These are phyloP conservation scores for Chionis minor DNA, from an alignment of 2,113 vertebrate genomes.

Conservation along the genomic window DNA sequence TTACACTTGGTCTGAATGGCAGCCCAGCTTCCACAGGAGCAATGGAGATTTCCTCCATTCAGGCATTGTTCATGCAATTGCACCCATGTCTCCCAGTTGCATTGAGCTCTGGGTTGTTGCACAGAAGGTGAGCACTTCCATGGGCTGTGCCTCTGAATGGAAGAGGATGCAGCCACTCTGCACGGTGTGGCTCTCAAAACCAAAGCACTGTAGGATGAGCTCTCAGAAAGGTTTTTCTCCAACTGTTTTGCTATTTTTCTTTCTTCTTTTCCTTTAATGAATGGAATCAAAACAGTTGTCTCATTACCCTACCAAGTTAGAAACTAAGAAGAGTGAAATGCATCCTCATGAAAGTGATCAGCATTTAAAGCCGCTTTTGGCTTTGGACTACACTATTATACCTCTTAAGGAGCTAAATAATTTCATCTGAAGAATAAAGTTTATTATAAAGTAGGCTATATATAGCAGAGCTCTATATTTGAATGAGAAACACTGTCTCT, in stretches of 20 bases:
- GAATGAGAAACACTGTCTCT: background rate
- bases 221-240: background rate
- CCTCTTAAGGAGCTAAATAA: background rate
- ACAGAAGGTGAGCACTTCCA: background rate
- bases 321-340: background rate
- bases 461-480: constrained; percentile 24
- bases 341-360: background rate
- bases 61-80: background rate
- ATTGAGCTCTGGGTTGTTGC: background rate
- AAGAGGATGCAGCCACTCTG: background rate
- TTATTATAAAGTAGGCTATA: constrained; percentile 13
- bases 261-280: background rate
- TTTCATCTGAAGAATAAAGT: constrained; percentile 5
- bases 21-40: background rate
- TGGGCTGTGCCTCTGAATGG: background rate
- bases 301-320: background rate
- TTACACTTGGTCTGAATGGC: background rate
- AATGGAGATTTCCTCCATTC: background rate
- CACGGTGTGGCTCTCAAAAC: background rate
- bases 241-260: background rate
- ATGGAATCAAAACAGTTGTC: background rate
- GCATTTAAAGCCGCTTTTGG: background rate
- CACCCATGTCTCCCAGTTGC: background rate
- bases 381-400: background rate
- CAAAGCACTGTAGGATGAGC: accelerated